Conservation (phyloP, 2,888 invertebrate genomes). For the Pammene aurita region DNA sequence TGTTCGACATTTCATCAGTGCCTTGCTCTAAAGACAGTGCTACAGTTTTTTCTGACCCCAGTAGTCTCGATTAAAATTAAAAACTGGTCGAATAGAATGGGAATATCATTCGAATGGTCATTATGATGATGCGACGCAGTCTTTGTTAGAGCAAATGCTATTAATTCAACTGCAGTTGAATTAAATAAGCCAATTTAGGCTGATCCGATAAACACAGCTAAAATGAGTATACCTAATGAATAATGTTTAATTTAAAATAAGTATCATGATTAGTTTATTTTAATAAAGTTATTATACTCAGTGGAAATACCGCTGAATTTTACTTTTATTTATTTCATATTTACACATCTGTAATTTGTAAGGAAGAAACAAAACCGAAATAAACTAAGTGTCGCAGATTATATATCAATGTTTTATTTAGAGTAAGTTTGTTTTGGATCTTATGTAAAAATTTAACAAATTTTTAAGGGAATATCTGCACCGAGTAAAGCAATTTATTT, state of each 20-base stretch:
- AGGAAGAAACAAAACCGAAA: no score
- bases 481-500: no score
- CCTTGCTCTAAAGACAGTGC: conserved; percentile 62
- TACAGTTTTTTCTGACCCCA: conserved; percentile 55
- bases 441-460: no score
- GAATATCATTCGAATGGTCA: conserved; percentile 48
- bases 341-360: no score
- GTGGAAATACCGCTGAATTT: no score
- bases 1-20: conserved; percentile 72
- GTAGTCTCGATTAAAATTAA: conserved; percentile 43
- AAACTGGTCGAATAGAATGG: conserved; percentile 47
- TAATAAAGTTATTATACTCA: not conserved
- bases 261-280: not conserved
- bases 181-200: conserved; percentile 7
- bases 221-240: not conserved
- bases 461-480: no score
- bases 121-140: conserved; percentile 46
- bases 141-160: conserved; percentile 13
- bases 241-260: not conserved
- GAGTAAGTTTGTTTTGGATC: no score
- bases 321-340: no score
- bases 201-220: not conserved
- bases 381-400: no score
- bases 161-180: conserved; percentile 23
- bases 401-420: no score